Base-by-base conservation (phyloP, 2,113 vertebrate genomes). In the Mirounga angustirostris region DNA sequence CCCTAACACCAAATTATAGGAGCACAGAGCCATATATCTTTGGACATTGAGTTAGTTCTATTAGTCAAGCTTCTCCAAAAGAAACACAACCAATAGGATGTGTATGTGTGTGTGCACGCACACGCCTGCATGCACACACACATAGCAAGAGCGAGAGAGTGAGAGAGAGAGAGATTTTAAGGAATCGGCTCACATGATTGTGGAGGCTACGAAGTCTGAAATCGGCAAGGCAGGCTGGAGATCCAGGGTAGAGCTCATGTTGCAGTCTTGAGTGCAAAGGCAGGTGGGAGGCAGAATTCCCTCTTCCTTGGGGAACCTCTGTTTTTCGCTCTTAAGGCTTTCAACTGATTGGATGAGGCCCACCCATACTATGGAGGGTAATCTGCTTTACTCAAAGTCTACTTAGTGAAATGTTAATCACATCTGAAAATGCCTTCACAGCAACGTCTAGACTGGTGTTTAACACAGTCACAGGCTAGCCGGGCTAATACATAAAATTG, bases 31-130 rank as follows among this genome's bases (percentile, higher is more conserved):
- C 28, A 1, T 63, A 8, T 3, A 83, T 59, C 36, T 71, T 91
- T 91, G 58, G 43, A 85, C 33, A 76, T 93, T 7, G 87, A 6
- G 9, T 11, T 84, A 87, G 46, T 91, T 83, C 59, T 63, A 5
- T n/a, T 61, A 85, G 67, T n/a, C 67, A 84, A n/a, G 3, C 33
- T 52, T 96, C n/a, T 95, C 78, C 71, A 95, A 89, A 85, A 73
- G 83, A 95, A 86, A 89, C 26, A 76, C 46, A 95, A 73, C 7
- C 46, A 63, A 59, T 40, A 73, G 16, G 8, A 12, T 74, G 5
- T n/a, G 7, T 4, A 6, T 7, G 58, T 40, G 22, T 14, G 24
- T 36, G 14, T 22, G 36, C 54, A 14, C 28, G 5, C 11, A 5
- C 30, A 1, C 4, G 54, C 12, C 24, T n/a, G 71, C 46, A 24